A percentile compares a stretch with the other conserved stretches of the same genome.
Conservation (phyloP, 2,113 vertebrate genomes). For the Euleptes europaea region DNA sequence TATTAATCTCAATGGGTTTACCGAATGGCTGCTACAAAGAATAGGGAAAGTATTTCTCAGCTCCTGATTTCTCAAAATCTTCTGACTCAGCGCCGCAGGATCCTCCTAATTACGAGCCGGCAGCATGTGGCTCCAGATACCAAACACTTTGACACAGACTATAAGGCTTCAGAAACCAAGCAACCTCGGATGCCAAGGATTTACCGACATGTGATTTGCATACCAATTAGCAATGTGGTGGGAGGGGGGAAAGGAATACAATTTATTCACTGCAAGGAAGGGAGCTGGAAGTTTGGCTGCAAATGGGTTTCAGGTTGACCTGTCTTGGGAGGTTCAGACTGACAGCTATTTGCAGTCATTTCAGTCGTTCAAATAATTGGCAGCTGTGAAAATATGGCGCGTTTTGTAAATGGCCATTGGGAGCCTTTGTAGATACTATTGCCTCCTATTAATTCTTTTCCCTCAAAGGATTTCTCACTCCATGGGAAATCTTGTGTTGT, state of each 20-base stretch:
- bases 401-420: background rate
- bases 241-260: constrained; percentile 2
- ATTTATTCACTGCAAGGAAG: background rate
- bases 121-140: constrained; percentile 13
- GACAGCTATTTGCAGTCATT: constrained; percentile 17
- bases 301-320: background rate
- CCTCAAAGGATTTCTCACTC: background rate
- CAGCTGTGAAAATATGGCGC: background rate
- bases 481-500: background rate
- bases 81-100: background rate
- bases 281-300: constrained; percentile 20
- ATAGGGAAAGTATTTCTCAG: background rate
- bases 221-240: background rate
- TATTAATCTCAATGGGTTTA: background rate
- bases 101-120: constrained; percentile 20
- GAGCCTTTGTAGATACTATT: background rate
- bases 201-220: constrained; percentile 18
- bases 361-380: constrained; percentile 15
- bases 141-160: background rate
- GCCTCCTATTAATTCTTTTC: background rate
- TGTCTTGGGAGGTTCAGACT: constrained; percentile 7
- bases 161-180: constrained; percentile 12
- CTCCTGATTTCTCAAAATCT: background rate
- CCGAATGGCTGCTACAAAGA: background rate
- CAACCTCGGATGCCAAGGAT: constrained; percentile 9